A percentile compares a stretch with the other conserved stretches of the same genome.
Conservation (phyloP, 2,797 vertebrate species). For the Staurois parvus region DNA sequence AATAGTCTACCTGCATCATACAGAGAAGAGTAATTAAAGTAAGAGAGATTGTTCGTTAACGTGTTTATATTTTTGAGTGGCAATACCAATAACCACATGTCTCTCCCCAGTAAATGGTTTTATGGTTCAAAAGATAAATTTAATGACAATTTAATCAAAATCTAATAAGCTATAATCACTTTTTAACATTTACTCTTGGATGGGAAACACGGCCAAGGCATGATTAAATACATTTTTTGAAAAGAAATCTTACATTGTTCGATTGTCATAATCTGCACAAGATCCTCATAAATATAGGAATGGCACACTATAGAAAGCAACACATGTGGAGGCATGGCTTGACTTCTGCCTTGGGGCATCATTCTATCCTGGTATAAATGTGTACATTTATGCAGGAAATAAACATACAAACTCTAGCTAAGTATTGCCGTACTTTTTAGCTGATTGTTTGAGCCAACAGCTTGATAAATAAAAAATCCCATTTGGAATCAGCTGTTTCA, state of each 20-base stretch:
- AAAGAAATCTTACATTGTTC: no score
- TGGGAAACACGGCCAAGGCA: no score
- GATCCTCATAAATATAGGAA: no score
- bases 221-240: no score
- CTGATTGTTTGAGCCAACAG: conserved; percentile 18
- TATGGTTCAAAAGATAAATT: background rate
- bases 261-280: no score
- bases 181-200: no score
- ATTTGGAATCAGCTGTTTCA: conserved; percentile 30
- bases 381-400: background rate
- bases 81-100: background rate
- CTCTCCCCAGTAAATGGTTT: background rate
- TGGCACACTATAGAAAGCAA: background rate
- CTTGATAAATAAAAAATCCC: conserved; percentile 8
- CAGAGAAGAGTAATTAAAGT: no score
- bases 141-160: no score
- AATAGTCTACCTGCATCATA: no score
- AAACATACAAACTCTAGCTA: conserved; percentile 1
- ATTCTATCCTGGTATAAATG: background rate
- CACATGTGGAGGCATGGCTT: background rate
- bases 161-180: no score
- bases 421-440: conserved; percentile 25
- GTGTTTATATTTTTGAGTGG: no score
- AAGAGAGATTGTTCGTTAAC: no score
- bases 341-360: background rate